phyloP scores from a whole-genome alignment of 2,888 invertebrate species.

The Isotomurus palustris region DNA sequence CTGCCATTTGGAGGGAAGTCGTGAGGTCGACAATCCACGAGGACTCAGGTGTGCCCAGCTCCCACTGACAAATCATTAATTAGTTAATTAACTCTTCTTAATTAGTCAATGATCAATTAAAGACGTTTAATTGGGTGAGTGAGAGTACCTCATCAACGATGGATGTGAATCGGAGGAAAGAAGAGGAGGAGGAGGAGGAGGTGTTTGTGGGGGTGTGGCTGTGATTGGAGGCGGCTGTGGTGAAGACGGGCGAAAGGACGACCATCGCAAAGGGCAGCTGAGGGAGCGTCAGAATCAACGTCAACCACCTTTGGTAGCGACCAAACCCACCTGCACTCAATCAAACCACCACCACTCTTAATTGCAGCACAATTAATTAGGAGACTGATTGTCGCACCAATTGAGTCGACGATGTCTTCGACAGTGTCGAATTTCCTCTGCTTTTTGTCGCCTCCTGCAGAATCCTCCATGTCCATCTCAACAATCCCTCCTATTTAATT shows the following conservation, averaged over 20 bases:
- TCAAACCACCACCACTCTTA: background rate
- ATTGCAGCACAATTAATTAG: too few species aligned
- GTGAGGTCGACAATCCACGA: slow-evolving; percentile 35
- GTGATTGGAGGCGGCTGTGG: too few species aligned
- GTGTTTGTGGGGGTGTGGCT: too few species aligned
- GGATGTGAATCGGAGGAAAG: too few species aligned
- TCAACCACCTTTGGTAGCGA: slow-evolving; percentile 29
- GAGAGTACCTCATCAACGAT: too few species aligned
- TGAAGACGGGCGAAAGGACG: slow-evolving; percentile 31
- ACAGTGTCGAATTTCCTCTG: slow-evolving; percentile 6
- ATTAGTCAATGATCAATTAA: background rate
- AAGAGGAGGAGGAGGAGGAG: too few species aligned
- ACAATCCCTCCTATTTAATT: background rate
- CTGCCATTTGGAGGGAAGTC: slow-evolving; percentile 35
- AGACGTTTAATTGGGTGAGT: too few species aligned
- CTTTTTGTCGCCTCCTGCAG: background rate
- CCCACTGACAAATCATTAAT: slow-evolving; percentile 22
- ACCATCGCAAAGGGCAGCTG: slow-evolving; percentile 35
- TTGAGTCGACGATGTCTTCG: slow-evolving; percentile 28
- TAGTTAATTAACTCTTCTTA: background rate
- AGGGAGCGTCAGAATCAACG: slow-evolving; percentile 30
- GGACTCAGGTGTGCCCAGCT: too few species aligned
- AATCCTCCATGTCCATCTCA: background rate
- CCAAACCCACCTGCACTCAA: slow-evolving; percentile 26
- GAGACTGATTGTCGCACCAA: slow-evolving; percentile 16